phyloP scores from a whole-genome alignment of 2,797 vertebrate genomes.

The Sebastes vulpes region DNA sequence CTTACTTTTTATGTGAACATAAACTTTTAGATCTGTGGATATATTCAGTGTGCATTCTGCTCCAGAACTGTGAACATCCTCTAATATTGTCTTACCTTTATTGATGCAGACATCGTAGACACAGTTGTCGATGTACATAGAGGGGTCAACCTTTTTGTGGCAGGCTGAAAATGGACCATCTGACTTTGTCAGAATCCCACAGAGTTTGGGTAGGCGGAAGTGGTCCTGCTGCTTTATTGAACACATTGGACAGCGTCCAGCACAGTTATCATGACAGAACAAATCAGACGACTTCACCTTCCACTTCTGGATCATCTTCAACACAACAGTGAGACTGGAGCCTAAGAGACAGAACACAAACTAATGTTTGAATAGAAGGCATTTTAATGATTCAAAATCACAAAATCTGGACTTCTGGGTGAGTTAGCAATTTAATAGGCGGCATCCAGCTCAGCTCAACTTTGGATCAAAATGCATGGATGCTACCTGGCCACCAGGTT shows the following conservation, averaged over 20 bases:
- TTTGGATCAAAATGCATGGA: background rate
- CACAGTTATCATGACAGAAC: constrained; percentile 45
- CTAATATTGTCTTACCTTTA: constrained; percentile 15
- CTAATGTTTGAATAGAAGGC: background rate
- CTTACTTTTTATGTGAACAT: background rate
- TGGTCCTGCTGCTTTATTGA: background rate
- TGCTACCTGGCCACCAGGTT: background rate
- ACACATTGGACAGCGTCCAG: constrained; percentile 14
- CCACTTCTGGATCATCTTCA: constrained; percentile 40
- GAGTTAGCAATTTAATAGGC: background rate
- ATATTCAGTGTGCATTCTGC: background rate
- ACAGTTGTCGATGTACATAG: constrained; percentile 23
- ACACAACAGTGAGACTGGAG: background rate
- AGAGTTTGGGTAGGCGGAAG: background rate
- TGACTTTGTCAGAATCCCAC: constrained; percentile 9
- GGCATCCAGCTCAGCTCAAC: background rate
- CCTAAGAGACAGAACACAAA: constrained; percentile 10
- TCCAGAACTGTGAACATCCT: background rate
- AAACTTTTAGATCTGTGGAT: background rate
- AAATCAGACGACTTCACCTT: constrained; percentile 18
- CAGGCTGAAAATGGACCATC: constrained; percentile 39
- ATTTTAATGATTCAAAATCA: background rate
- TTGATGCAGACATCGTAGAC: constrained; percentile 37
- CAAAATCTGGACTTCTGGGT: background rate
- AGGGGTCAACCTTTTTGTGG: background rate